phyloP scores from a whole-genome alignment of 2,888 invertebrate genomes.

The Herminia tarsipennalis region DNA sequence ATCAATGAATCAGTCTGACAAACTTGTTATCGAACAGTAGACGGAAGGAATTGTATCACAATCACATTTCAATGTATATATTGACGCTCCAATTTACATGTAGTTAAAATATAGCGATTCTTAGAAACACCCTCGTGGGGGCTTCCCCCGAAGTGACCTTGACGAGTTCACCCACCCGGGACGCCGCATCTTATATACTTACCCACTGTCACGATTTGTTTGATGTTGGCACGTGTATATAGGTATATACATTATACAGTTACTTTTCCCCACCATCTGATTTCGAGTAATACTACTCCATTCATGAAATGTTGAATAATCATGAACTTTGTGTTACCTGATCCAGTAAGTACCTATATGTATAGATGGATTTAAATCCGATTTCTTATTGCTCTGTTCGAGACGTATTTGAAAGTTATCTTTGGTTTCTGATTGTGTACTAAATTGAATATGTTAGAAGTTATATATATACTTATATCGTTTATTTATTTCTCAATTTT shows the following conservation, averaged over 20 bases:
- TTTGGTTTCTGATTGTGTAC: too few species aligned
- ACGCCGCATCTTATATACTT: conserved; percentile 65
- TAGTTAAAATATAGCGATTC: conserved; percentile 56
- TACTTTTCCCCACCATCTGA: conserved; percentile 40
- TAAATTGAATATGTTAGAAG: too few species aligned
- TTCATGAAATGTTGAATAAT: conserved; percentile 45
- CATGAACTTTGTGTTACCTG: conserved; percentile 29
- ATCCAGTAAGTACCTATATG: conserved; percentile 8
- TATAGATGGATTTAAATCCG: too few species aligned
- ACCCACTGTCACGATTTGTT: conserved; percentile 59
- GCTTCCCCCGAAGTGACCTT: conserved; percentile 68
- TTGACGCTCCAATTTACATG: conserved; percentile 41
- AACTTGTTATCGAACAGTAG: conserved; percentile 16
- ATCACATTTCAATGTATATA: conserved; percentile 17
- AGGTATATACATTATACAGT: conserved; percentile 19
- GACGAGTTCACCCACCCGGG: conserved; percentile 66
- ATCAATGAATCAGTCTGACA: conserved; percentile 25
- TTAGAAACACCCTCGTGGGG: conserved; percentile 60
- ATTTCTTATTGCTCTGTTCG: too few species aligned
- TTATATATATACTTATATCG: too few species aligned
- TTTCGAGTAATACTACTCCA: conserved; percentile 43
- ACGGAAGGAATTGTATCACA: conserved; percentile 13
- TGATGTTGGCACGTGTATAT: conserved; percentile 44
- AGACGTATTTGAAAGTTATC: too few species aligned
- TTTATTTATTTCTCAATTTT: too few species aligned